Percentiles rank a stretch among this genome's conserved stretches.
Conservation (phyloP, 2,888 invertebrate species). For the Sesia bembeciformis region DNA sequence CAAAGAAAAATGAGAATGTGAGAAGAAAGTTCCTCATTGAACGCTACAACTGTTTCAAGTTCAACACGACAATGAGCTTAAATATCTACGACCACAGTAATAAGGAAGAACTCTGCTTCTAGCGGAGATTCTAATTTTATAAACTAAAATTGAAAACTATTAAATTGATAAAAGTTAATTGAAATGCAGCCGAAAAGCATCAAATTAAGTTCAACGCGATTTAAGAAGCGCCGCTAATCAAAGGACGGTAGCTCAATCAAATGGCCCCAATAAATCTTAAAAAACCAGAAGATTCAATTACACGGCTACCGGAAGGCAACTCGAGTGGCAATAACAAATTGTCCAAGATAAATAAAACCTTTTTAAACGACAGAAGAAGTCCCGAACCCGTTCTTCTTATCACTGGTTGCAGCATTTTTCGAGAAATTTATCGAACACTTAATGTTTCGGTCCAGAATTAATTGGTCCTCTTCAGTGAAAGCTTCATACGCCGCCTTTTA, state of each 20-base stretch:
- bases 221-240: conserved; percentile 44
- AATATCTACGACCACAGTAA: no score
- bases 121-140: no score
- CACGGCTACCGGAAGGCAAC: conserved; percentile 63
- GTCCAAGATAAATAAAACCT: conserved; percentile 68
- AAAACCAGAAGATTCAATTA: conserved; percentile 73
- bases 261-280: conserved; percentile 53
- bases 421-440: conserved; percentile 59
- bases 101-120: no score
- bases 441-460: conserved; percentile 60
- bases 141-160: no score
- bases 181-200: conserved; percentile 9
- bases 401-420: conserved; percentile 36
- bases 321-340: conserved; percentile 71
- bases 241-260: conserved; percentile 60
- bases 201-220: conserved; percentile 30
- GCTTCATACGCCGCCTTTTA: conserved; percentile 45
- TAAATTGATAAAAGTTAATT: background rate
- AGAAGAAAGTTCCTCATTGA: no score
- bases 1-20: no score
- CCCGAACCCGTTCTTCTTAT: conserved; percentile 47
- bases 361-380: conserved; percentile 53
- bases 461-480: conserved; percentile 55
- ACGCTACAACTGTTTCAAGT: no score
- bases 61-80: no score